Evolutionary conservation across 23 tunicate species (phyloP).

Genomic region (Styela clava): DNA sequence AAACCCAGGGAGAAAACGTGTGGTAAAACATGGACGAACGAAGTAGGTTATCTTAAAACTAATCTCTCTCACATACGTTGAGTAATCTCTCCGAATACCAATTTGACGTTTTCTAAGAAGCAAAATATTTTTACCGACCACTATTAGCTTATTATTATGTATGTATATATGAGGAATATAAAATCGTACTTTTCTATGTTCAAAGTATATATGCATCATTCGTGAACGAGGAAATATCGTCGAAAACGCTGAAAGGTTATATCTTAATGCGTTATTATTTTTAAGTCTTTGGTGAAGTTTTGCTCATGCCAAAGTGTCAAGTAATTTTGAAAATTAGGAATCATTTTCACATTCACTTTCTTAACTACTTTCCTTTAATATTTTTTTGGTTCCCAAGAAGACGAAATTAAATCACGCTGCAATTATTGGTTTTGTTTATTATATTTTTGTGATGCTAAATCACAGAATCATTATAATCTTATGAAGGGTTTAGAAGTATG

Average conservation of each 20-base stretch:
- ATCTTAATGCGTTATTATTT: no score
- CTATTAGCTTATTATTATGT: no score
- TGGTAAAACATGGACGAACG: background rate
- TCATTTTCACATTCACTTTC: no score
- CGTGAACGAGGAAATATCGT: background rate
- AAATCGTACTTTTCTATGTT: background rate
- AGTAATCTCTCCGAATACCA: background rate
- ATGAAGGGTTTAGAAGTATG: no score
- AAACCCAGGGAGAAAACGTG: background rate
- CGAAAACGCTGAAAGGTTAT: no score
- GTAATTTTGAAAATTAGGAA: background rate
- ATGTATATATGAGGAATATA: background rate
- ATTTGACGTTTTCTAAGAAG: background rate
- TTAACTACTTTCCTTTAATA: no score
- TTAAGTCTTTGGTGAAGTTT: no score
- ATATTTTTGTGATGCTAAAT: no score
- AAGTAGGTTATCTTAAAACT: background rate
- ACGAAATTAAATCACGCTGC: no score
- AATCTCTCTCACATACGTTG: background rate
- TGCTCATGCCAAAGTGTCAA: background rate
- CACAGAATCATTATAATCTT: no score
- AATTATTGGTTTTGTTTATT: no score
- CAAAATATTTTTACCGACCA: background rate
- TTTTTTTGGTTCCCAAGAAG: no score
- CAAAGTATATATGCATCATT: background rate